A percentile compares a stretch with the other conserved stretches of the same genome.
Evolutionary conservation across 2,113 vertebrate genomes (phyloP).

Genomic region (Glaucidium brasilianum): DNA sequence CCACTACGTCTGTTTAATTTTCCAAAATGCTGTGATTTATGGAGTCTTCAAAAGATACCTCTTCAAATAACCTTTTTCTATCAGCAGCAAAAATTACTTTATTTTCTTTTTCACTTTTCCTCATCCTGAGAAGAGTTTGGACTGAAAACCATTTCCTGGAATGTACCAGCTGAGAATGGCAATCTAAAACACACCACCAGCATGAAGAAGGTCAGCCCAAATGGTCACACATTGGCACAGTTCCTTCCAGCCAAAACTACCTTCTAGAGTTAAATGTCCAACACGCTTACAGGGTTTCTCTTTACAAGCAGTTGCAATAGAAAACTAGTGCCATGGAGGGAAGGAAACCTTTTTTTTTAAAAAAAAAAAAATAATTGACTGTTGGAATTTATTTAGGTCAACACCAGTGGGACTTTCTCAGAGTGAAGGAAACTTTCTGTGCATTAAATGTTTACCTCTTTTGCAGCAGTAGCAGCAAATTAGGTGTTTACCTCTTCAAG

Average conservation of each 20-base stretch:
- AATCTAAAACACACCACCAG: background rate
- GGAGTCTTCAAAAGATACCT: background rate
- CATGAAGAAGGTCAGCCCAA: background rate
- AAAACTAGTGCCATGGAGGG: background rate
- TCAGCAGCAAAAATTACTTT: background rate
- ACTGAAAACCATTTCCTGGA: background rate
- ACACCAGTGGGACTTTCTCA: background rate
- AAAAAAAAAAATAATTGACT: background rate
- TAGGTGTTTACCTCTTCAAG: conserved; percentile 47
- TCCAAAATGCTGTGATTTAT: background rate
- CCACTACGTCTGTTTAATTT: background rate
- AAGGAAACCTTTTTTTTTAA: background rate
- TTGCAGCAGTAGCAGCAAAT: conserved; percentile 15
- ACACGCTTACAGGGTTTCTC: background rate
- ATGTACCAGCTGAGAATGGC: background rate
- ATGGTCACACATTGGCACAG: background rate
- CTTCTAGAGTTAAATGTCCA: background rate
- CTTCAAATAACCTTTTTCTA: background rate
- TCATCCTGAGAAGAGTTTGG: background rate
- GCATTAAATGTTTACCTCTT: conserved; percentile 23
- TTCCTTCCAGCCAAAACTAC: background rate
- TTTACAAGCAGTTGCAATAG: background rate
- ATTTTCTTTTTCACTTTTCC: background rate
- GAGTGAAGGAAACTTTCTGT: background rate
- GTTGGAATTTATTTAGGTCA: conserved; percentile 19